Base-by-base conservation (phyloP, 2,888 invertebrate species). In the Cryptocephalus primarius region DNA sequence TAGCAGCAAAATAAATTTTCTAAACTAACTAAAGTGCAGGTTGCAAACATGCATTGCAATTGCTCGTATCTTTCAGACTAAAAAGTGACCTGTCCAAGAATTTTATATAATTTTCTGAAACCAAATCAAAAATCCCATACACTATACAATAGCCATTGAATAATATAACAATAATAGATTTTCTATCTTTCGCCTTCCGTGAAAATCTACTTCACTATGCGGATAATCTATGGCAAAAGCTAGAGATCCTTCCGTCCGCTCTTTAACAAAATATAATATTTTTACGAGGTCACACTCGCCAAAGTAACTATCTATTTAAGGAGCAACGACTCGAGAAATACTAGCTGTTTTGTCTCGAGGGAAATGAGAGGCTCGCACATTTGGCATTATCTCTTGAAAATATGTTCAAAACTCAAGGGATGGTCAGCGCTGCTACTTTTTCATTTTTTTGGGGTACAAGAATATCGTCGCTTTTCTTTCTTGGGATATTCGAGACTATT, bases 311-410 rank as follows among this genome's bases (percentile, higher is more conserved):
- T 62, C 61, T 58, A 60, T 64, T 63, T 62, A 61, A 61, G 60
- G 60, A 59, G 59, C 61, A 60, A 56, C 56, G 58, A 58, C 60
- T 60, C 59, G 58, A 59, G 58, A 62, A 57, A 65, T 63, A 62
- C 60, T 61, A 57, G 58, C 60, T 63, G 64, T 63, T 62, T 60
- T 55, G 57, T 64, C 65, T 60, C 65, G 40, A 53, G 63, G 64
- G 65, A 65, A 64, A 65, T 64, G 65, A 64, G 58, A 58, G 59
- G 48, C 59, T 58, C 62, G 62, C 64, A 62, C 61, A 64, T 64
- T 64, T 57, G 63, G 61, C 55, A 60, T 64, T 65, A 64, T 65
- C 63, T 63, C 57, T 52, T 48, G 56, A 55, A 60, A 60, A 62
- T 63, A 61, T 62, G 60, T 57, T 58, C 55, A 57, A 64, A 61